Evolutionary conservation across 2,888 invertebrate species (phyloP), one percentile per base, ranked within the genome.

Genomic region (Hirtodrosophila histrioides): DNA sequence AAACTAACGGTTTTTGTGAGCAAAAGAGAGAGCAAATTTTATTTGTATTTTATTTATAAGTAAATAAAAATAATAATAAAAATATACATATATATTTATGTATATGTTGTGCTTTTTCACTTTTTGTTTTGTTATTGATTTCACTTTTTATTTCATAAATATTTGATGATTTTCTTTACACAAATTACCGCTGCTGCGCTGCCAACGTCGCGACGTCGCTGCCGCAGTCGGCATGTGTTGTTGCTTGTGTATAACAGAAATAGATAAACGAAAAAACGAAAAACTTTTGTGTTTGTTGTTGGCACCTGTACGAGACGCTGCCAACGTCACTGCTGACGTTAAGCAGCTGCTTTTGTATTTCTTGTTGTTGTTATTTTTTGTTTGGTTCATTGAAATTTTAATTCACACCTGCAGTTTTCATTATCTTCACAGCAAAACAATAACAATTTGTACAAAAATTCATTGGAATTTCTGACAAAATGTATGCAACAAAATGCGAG

Each of bases 51-150:
- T 51, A 33, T 27, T n/a, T 12, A 11, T 10, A 60, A 36, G 46
- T 24, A 46, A 45, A 51, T 48, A 44, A 48, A 44, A 35, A 36
- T 45, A 8, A 23, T 36, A 35, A 46, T 33, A 36, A 29, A 9
- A 50, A 58, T 51, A 56, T 40, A 45, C 12, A 61, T 61, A 51
- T 48, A 62, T 50, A 51, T 78, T 63, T 72, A 72, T 56, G n/a
- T n/a, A 76, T 75, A 27, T 45, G 41, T 37, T 60, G 45, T 55
- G 49, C 23, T 51, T 66, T 67, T 74, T 57, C 37, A 39, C 49
- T 45, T 49, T 56, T 74, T 60, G 62, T 69, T 65, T 69, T 75
- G 64, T 87, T 87, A 87, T 82, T 87, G 88, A 82, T 82, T 82
- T 82, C 88, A 82, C 88, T 82, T 87, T 74, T 67, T 44, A 69